phyloP scores from a whole-genome alignment of 2,888 invertebrate species.

The Drosophila buzzatii region DNA sequence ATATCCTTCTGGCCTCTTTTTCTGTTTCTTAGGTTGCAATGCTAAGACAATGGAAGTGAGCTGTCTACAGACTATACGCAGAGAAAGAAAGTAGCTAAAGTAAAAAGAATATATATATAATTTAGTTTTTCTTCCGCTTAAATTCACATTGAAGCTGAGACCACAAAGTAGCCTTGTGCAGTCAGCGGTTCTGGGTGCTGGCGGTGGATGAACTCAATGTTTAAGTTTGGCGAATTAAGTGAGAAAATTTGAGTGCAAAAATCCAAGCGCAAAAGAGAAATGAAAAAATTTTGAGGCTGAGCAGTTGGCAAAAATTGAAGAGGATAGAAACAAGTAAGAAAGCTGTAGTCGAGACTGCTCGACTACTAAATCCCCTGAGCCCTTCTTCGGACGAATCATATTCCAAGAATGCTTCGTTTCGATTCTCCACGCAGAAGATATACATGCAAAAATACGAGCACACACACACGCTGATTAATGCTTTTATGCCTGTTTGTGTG shows the following conservation, averaged over 20 bases:
- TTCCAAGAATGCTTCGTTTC: too few species aligned
- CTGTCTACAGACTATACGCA: background rate
- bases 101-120: background rate
- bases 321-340: too few species aligned
- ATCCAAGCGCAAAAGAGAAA: background rate
- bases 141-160: slow-evolving; percentile 2
- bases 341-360: too few species aligned
- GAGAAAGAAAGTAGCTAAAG: background rate
- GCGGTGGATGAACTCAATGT: slow-evolving; percentile 1
- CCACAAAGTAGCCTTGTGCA: slow-evolving; percentile 1
- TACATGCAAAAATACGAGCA: too few species aligned
- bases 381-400: too few species aligned
- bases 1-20: background rate
- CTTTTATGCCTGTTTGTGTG: too few species aligned
- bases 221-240: slow-evolving; percentile 4
- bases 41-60: background rate
- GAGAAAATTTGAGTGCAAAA: slow-evolving; percentile 3
- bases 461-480: too few species aligned
- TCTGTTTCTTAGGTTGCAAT: background rate
- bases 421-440: too few species aligned
- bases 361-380: too few species aligned
- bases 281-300: background rate
- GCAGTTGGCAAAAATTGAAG: background rate
- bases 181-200: background rate
- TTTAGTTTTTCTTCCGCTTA: slow-evolving; percentile 8